Evolutionary conservation across 2,797 vertebrate genomes (phyloP).

Genomic region (Darevskia nairensis): DNA sequence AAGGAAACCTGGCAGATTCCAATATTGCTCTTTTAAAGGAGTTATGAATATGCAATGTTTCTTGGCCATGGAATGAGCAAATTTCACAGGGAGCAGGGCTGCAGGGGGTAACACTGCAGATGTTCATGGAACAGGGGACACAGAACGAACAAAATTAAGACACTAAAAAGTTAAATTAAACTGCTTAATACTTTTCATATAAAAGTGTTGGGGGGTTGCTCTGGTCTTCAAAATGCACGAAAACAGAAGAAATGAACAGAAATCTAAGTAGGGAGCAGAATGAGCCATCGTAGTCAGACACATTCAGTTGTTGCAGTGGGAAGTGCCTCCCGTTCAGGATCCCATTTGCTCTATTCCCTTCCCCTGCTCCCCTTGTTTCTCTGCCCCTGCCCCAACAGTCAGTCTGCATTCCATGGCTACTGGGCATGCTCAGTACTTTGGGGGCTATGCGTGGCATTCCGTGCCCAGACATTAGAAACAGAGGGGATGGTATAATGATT

Average conservation of each 20-base stretch:
- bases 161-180: slow-evolving; percentile 41
- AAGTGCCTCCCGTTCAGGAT: neutral
- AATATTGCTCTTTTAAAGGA: fast-evolving
- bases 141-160: neutral
- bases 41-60: slow-evolving; percentile 25
- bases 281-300: neutral
- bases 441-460: no score
- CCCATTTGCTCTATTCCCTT: neutral
- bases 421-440: no score
- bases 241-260: neutral
- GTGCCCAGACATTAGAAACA: no score
- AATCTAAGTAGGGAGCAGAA: no score
- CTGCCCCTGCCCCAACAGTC: neutral
- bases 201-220: neutral
- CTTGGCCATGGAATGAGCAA: neutral
- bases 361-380: neutral
- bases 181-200: slow-evolving; percentile 26
- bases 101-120: neutral
- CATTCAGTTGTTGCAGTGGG: neutral
- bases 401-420: no score
- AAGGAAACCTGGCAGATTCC: neutral
- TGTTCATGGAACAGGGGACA: neutral
- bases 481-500: no score
- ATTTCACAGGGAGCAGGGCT: neutral
- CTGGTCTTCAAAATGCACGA: no score